phyloP scores from a whole-genome alignment of 2,888 invertebrate species.

The Thera britannica region DNA sequence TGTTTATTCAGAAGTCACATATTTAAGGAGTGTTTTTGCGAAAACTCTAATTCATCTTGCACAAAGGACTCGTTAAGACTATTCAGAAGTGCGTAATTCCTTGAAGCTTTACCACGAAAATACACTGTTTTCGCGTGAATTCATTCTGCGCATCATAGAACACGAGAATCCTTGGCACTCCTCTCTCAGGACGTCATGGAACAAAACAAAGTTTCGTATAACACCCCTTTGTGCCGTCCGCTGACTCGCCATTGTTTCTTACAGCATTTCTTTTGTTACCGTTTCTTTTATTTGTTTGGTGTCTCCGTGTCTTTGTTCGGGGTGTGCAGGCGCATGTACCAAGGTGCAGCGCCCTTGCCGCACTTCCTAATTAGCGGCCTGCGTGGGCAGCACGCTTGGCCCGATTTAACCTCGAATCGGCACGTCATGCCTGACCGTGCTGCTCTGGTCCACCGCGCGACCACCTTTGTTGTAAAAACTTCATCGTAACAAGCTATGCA shows the following conservation, averaged over 20 bases:
- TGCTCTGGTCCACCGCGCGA: slow-evolving; percentile 31
- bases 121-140: slow-evolving; percentile 25
- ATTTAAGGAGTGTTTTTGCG: slow-evolving; percentile 23
- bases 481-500: not conserved
- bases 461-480: slow-evolving; percentile 22
- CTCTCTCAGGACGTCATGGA: slow-evolving; percentile 52
- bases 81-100: slow-evolving; percentile 28
- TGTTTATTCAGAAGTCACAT: slow-evolving; percentile 43
- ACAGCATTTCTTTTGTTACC: slow-evolving; percentile 66
- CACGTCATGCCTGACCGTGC: slow-evolving; percentile 63
- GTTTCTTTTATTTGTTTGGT: slow-evolving; percentile 66
- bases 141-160: slow-evolving; percentile 32
- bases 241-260: slow-evolving; percentile 61
- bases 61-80: slow-evolving; percentile 30
- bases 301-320: slow-evolving; percentile 58
- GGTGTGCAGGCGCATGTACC: slow-evolving; percentile 48
- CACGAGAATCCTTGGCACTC: slow-evolving; percentile 44
- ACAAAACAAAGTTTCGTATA: slow-evolving; percentile 64
- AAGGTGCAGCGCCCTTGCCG: slow-evolving; percentile 76
- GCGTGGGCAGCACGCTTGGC: slow-evolving; percentile 67
- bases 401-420: slow-evolving; percentile 68
- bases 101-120: slow-evolving; percentile 34
- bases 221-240: slow-evolving; percentile 67
- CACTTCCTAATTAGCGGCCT: slow-evolving; percentile 79
- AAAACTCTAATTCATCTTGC: slow-evolving; percentile 19